Percentiles rank a stretch among this genome's conserved stretches.
Evolutionary conservation across 1,140 invertebrate species (phyloP).

Genomic region (Nymphalis io): DNA sequence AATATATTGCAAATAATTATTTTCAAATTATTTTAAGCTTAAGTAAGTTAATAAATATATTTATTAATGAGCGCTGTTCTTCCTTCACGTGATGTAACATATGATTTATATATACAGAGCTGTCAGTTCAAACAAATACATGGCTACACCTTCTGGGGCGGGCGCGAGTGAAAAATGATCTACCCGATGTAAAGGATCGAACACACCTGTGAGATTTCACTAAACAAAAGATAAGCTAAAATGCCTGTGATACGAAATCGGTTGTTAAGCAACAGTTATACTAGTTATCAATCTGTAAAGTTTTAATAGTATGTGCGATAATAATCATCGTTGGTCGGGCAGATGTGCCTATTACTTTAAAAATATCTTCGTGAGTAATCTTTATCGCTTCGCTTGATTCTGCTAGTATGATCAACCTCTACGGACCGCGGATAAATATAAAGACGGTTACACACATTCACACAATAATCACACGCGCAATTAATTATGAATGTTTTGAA

Average conservation of each 20-base stretch:
- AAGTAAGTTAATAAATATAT: background rate
- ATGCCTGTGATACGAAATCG: too few relatives aligned
- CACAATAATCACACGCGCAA: slow-evolving; percentile 26
- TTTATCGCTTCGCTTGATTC: background rate
- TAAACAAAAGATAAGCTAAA: too few relatives aligned
- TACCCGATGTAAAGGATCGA: slow-evolving; percentile 25
- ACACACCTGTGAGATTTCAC: slow-evolving; percentile 7
- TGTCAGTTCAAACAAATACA: slow-evolving; percentile 43
- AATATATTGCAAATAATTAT: too few relatives aligned
- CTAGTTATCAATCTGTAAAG: too few relatives aligned
- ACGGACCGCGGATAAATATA: slow-evolving; percentile 33
- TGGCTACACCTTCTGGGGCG: slow-evolving; percentile 29
- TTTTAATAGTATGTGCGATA: too few relatives aligned
- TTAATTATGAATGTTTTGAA: slow-evolving; percentile 23
- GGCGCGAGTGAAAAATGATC: slow-evolving; percentile 43
- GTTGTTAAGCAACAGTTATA: too few relatives aligned
- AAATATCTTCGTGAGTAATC: background rate
- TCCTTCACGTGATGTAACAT: background rate
- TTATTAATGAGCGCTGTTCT: background rate
- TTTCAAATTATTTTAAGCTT: too few relatives aligned
- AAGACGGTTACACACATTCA: slow-evolving; percentile 18
- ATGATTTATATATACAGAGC: slow-evolving; percentile 8
- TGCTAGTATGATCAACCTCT: background rate
- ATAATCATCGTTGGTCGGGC: too few relatives aligned
- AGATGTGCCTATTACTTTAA: too few relatives aligned